Conservation (phyloP, 2,888 invertebrate species). For the Chromoteleia sp. region DNA sequence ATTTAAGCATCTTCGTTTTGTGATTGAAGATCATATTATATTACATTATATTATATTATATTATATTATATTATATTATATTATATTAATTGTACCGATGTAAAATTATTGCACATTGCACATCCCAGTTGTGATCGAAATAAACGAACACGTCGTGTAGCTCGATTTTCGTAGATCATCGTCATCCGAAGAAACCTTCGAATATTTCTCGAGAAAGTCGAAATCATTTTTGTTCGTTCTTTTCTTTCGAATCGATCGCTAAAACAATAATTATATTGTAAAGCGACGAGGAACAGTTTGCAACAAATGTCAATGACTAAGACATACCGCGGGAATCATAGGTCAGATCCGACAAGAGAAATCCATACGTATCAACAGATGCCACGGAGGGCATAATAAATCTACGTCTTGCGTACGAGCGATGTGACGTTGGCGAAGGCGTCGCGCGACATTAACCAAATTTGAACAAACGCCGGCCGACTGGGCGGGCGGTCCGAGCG, state of each 20-base stretch:
- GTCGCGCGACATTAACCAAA: conserved; percentile 80
- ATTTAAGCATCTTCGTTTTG: too few relatives aligned
- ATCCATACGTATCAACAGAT: conserved; percentile 49
- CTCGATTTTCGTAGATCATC: conserved; percentile 19
- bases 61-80: too few relatives aligned
- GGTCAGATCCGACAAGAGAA: conserved; percentile 58
- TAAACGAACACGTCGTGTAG: neutral
- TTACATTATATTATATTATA: too few relatives aligned
- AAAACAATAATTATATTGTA: conserved; percentile 61
- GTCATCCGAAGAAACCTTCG: conserved; percentile 17
- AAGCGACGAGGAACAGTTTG: conserved; percentile 52
- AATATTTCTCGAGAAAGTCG: conserved; percentile 50
- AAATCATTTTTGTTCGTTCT: conserved; percentile 15
- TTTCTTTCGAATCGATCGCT: conserved; percentile 22
- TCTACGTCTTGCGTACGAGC: conserved; percentile 36
- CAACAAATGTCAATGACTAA: conserved; percentile 65
- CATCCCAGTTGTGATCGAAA: conserved; percentile 3
- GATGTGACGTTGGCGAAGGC: conserved; percentile 74
- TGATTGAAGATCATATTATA: too few relatives aligned
- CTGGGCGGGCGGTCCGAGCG: conserved; percentile 71
- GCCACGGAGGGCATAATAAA: conserved; percentile 42
- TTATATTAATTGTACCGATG: neutral
- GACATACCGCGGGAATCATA: conserved; percentile 53
- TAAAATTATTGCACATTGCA: conserved; percentile 9
- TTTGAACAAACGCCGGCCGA: conserved; percentile 81